These are phyloP conservation scores for Macrocentrus cingulum DNA, from an alignment of 1,140 invertebrate genomes.

Conservation along the genomic window DNA sequence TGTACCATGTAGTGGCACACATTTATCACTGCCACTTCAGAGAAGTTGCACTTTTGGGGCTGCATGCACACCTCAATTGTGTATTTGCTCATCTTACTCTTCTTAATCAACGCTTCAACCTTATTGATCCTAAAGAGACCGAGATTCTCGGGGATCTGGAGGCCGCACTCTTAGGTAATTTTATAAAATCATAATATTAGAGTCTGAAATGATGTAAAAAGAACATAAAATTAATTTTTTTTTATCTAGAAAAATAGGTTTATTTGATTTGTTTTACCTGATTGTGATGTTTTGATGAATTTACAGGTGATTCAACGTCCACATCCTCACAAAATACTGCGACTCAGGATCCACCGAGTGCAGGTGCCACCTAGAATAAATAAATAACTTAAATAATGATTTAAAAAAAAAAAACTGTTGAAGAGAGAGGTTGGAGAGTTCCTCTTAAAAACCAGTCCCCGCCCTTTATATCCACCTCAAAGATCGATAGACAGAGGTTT, in stretches of 20 bases:
- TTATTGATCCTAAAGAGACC: constrained; percentile 94
- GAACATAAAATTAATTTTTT: too few relatives aligned
- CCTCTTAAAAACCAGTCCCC: too few relatives aligned
- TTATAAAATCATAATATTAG: not conserved
- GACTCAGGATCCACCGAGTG: constrained; percentile 47
- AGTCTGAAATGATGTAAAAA: not conserved
- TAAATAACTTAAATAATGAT: constrained; percentile 32
- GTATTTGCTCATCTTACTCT: constrained; percentile 95
- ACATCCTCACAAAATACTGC: constrained; percentile 44
- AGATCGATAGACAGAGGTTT: too few relatives aligned
- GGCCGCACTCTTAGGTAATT: constrained; percentile 65
- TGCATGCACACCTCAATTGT: constrained; percentile 93
- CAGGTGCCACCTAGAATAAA: constrained; percentile 30
- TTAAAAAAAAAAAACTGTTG: constrained; percentile 9
- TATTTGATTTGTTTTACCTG: too few relatives aligned
- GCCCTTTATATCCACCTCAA: too few relatives aligned
- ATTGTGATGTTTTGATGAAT: constrained; percentile 4
- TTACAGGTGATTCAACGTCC: constrained; percentile 46
- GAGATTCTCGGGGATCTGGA: constrained; percentile 88
- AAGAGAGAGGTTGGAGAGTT: not conserved
- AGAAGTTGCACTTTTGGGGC: constrained; percentile 86
- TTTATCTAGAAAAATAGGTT: too few relatives aligned
- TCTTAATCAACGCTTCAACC: constrained; percentile 87
- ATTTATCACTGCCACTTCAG: constrained; percentile 97
- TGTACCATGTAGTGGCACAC: constrained; percentile 97